phyloP scores from a whole-genome alignment of 2,797 vertebrate genomes.

The Xenentodon cancila region DNA sequence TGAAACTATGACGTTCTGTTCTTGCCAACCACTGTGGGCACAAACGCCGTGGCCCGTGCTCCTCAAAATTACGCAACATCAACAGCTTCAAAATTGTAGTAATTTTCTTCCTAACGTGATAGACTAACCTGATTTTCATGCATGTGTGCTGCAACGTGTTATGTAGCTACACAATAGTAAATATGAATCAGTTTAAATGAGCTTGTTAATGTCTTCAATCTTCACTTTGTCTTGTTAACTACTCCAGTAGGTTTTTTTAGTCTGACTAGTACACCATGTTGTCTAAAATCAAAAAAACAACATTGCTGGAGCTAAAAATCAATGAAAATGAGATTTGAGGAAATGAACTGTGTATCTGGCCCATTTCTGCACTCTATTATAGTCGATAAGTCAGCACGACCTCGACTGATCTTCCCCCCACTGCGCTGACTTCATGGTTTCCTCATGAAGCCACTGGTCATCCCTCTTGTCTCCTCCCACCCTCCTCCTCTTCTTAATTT shows the following conservation, averaged over 20 bases:
- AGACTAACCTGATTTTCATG: not conserved
- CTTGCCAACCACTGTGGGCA: constrained; percentile 20
- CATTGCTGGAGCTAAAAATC: constrained; percentile 5
- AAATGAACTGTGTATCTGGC: constrained; percentile 61
- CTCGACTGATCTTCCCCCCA: constrained; percentile 26
- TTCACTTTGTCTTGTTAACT: not conserved
- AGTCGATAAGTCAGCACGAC: constrained; percentile 47
- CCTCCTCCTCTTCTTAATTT: constrained; percentile 8
- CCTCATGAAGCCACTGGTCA: constrained; percentile 28
- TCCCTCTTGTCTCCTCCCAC: not conserved
- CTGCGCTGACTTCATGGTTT: constrained; percentile 28
- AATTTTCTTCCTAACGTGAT: not conserved
- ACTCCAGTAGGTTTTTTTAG: not conserved
- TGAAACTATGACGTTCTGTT: constrained; percentile 34
- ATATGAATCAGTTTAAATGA: not conserved
- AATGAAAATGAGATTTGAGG: constrained; percentile 64
- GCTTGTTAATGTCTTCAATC: not conserved
- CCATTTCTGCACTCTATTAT: constrained; percentile 32
- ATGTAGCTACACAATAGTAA: not conserved
- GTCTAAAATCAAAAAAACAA: constrained; percentile 7
- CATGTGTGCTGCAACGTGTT: not conserved
- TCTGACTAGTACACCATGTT: constrained; percentile 18
- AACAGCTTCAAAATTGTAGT: constrained; percentile 5
- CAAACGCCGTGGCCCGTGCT: constrained; percentile 2
- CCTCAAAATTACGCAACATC: constrained; percentile 22